A percentile compares a stretch with the other conserved stretches of the same genome.
Evolutionary conservation across 2,113 vertebrate species (phyloP).

Genomic region (Dipodomys ordii): DNA sequence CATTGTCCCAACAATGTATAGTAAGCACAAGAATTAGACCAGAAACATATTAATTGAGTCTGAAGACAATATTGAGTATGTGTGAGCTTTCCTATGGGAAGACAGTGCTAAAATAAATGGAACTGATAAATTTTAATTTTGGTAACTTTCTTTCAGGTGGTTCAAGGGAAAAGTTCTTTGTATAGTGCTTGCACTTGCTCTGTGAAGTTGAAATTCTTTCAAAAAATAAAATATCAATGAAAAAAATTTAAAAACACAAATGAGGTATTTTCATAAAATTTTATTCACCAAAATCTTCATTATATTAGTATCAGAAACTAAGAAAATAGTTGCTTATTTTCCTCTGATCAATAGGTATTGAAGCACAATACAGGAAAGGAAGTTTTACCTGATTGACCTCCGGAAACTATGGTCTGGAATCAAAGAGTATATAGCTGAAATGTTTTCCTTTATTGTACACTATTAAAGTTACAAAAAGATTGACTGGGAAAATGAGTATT

Average conservation of each 20-base stretch:
- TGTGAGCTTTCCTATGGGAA: neutral
- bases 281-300: neutral
- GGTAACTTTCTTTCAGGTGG: neutral
- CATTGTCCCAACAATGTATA: neutral
- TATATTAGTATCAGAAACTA: neutral
- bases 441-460: neutral
- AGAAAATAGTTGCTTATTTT: neutral
- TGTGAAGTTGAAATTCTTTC: neutral
- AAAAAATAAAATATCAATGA: neutral
- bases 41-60: neutral
- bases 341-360: neutral
- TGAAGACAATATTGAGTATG: neutral
- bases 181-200: neutral
- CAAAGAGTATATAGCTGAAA: neutral
- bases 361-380: no score
- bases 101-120: neutral
- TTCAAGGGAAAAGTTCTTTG: neutral
- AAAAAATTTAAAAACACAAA: neutral
- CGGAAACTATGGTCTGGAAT: neutral
- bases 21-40: neutral
- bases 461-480: neutral
- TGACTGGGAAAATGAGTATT: neutral
- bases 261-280: neutral
- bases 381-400: neutral
- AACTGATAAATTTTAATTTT: neutral